Base-by-base conservation (phyloP, 2,797 vertebrate genomes). In the Labeo calbasu region DNA sequence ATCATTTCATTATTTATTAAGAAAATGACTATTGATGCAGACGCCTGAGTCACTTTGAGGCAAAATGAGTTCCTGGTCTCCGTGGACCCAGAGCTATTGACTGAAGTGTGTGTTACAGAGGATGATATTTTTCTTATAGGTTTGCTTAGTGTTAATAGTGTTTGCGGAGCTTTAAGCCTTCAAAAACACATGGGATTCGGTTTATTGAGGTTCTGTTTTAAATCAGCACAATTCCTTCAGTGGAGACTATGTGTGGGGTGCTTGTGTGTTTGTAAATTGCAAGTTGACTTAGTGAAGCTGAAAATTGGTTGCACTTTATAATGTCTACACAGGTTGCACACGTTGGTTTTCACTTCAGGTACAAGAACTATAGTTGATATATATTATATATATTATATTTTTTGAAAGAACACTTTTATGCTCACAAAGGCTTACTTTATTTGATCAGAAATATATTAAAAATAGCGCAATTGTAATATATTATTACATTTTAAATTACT, bases 81-180 rank as follows among this genome's bases (percentile, higher is more conserved):
- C 10, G 14, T 77, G 88, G 90, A 91, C 77, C 76, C 36, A 15
- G 0, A 43, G 82, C 69, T 91, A 86, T 86, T 92, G 84, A 92
- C 91, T 91, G 72, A 83, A 86, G 80, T 84, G 88, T 81, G 85
- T 85, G 89, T 91, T 90, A 79, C 81, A 70, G 69, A 78, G 89
- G 86, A 86, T 90, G 88, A 93, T 92, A 90, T 91, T 91, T 91
- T 88, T 86, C 82, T 65, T 86, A 79, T 71, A 40, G 87, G 91
- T 90, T 90, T 21, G 85, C 88, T 92, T 15, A 25, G 85, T 85
- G 83, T 89, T 90, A 88, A 91, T 80, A 66, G 85, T 89, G 87
- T 91, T 92, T 93, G 88, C 91, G 88, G 88, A 89, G 75, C 88
- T 90, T 92, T 89, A 91, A 89, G 88, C 75, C 48, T n/a, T 68